Evolutionary conservation across 2,888 invertebrate species (phyloP).

Genomic region (Catocala sponsa): DNA sequence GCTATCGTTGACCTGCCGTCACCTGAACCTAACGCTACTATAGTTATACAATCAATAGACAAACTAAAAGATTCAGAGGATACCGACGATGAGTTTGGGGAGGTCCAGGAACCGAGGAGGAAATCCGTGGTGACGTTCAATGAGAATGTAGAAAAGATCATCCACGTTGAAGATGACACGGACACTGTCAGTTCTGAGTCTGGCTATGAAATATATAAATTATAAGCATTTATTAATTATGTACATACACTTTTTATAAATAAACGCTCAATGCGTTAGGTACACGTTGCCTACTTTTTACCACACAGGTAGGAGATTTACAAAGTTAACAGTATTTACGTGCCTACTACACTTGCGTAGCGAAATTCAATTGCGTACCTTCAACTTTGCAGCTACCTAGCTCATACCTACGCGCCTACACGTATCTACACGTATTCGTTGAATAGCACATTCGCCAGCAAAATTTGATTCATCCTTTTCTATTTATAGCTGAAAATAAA

Average conservation of each 20-base stretch:
- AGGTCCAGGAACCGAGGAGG: constrained; percentile 63
- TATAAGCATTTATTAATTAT: constrained; percentile 49
- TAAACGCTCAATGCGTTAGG: too few species aligned
- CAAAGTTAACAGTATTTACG: too few species aligned
- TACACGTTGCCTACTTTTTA: too few species aligned
- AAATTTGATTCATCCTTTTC: neutral
- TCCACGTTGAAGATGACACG: constrained; percentile 78
- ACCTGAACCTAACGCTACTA: constrained; percentile 61
- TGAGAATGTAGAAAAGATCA: constrained; percentile 85
- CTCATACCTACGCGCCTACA: neutral
- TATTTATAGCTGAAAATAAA: neutral
- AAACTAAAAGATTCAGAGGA: constrained; percentile 76
- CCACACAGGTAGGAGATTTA: too few species aligned
- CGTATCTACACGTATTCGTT: neutral
- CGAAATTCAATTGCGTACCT: neutral
- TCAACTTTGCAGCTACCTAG: neutral
- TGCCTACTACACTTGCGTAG: neutral
- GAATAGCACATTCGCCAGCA: too few species aligned
- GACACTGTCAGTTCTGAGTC: constrained; percentile 51
- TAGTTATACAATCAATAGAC: constrained; percentile 80
- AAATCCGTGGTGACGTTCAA: constrained; percentile 88
- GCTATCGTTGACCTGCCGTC: constrained; percentile 61
- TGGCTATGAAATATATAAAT: constrained; percentile 68
- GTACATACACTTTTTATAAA: too few species aligned
- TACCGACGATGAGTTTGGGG: constrained; percentile 80